Base-by-base conservation (phyloP, 30 jellyfish, hydroid and myxozoan genomes). In the Turritopsis dohrnii region DNA sequence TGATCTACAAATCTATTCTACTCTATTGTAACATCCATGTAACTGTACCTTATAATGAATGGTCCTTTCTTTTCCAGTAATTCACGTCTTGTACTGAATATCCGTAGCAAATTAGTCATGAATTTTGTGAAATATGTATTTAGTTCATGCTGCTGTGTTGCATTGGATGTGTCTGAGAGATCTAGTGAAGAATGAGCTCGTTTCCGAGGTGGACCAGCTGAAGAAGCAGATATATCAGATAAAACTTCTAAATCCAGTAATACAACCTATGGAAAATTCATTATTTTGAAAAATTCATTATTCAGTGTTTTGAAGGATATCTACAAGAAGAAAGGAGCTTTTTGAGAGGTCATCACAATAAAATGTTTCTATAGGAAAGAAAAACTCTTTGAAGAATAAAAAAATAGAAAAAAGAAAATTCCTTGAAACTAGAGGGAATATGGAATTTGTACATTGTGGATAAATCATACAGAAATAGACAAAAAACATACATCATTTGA, bases 121-220 rank as follows among this genome's bases (percentile, higher is more conserved):
- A 92, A 92, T 73, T 92, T 92, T 28, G 97, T 92, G 87, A 92
- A 92, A 66, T 92, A 87, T 18, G 96, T 87, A 80, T 92, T 92
- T 24, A 92, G 87, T 74, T 79, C 29, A 41, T 84, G 82, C 71
- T 92, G 91, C 27, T 92, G 97, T 20, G 93, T 89, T 21, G 94
- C 54, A 41, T 41, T 41, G 3, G 90, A 85, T 41, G 83, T 23
- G 20, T 87, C 95, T 21, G 74, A 30, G 27, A 89, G 30, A 21
- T 87, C 97, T 20, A 81, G n/a, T 41, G 89, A 76, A 0, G 89
- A 75, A 29, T 83, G 69, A 16, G 91, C 69, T n/a, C 80, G 86
- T 52, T 84, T 88, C 25, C 97, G 87, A 25, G 97, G 97, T 16
- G 96, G 93, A 53, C 97, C 97, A 1, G 97, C 97, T 30, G 97